Conservation (phyloP, 2,797 vertebrate genomes). For the Peromyscus melanophrys region DNA sequence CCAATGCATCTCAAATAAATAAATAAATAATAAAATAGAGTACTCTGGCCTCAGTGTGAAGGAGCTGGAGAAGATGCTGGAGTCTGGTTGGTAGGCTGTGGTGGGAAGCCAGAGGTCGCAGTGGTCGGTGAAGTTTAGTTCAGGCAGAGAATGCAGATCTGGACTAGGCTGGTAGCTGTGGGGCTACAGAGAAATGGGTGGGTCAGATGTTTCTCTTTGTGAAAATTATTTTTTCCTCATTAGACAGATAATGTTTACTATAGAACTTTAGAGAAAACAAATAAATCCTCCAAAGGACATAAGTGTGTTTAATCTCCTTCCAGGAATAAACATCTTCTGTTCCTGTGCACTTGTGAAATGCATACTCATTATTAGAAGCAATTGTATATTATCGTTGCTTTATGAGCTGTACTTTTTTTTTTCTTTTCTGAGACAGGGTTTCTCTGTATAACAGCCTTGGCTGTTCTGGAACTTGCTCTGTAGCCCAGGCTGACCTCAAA, state of each 20-base stretch:
- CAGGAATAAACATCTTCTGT: background rate
- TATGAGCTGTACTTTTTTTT: background rate
- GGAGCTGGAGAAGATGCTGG: background rate
- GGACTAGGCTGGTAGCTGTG: background rate
- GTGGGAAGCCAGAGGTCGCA: background rate
- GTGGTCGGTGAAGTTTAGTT: background rate
- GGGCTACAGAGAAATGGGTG: background rate
- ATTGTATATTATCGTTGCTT: background rate
- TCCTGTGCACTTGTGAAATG: background rate
- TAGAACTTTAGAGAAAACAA: background rate
- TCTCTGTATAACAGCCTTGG: background rate
- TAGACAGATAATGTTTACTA: background rate
- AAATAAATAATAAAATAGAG: no score
- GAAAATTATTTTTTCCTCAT: background rate
- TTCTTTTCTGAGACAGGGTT: background rate
- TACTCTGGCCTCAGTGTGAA: background rate
- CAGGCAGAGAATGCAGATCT: background rate
- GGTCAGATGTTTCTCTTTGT: no score
- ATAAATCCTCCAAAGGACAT: background rate
- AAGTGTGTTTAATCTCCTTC: background rate
- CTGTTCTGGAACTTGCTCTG: background rate
- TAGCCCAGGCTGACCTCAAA: background rate
- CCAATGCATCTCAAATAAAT: no score
- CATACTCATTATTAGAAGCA: background rate
- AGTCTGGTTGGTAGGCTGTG: background rate